Evolutionary conservation across 30 jellyfish, hydroid and myxozoan species (phyloP).

Genomic region (Haliclystus octoradiatus): DNA sequence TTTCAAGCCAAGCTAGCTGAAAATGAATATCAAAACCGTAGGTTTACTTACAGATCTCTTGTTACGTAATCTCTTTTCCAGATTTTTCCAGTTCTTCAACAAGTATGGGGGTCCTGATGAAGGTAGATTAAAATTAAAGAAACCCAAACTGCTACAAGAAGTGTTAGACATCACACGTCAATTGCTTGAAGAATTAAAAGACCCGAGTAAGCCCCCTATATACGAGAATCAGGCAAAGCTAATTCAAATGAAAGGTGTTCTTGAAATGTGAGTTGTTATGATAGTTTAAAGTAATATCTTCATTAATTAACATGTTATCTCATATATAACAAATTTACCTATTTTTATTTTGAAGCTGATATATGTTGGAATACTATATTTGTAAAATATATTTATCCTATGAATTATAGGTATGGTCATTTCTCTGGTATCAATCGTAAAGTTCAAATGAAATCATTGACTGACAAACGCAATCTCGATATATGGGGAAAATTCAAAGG

Average conservation of each 20-base stretch:
- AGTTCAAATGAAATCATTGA: constrained; percentile 75
- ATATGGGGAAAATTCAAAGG: constrained; percentile 83
- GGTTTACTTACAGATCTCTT: too few relatives aligned
- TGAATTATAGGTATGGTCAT: constrained; percentile 69
- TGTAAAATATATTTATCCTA: not conserved
- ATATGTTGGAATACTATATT: too few relatives aligned
- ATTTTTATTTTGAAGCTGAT: not conserved
- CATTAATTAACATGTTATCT: not conserved
- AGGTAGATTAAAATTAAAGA: constrained; percentile 82
- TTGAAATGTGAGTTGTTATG: constrained; percentile 51
- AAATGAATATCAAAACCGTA: too few relatives aligned
- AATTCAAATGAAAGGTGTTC: constrained; percentile 94
- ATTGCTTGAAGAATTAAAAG: constrained; percentile 41
- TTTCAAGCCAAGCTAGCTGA: too few relatives aligned
- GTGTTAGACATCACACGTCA: constrained; percentile 86
- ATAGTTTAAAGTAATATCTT: not conserved
- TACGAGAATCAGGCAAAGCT: constrained; percentile 80
- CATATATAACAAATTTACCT: not conserved
- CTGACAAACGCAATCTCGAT: constrained; percentile 83
- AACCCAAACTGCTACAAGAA: constrained; percentile 92
- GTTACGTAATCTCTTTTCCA: constrained; percentile 2
- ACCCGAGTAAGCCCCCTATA: constrained; percentile 8
- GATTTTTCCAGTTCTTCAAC: constrained; percentile 75
- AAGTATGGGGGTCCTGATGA: constrained; percentile 92
- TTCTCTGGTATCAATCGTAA: constrained; percentile 93